Conservation (phyloP, 2,888 invertebrate species). For the Plutella xylostella region DNA sequence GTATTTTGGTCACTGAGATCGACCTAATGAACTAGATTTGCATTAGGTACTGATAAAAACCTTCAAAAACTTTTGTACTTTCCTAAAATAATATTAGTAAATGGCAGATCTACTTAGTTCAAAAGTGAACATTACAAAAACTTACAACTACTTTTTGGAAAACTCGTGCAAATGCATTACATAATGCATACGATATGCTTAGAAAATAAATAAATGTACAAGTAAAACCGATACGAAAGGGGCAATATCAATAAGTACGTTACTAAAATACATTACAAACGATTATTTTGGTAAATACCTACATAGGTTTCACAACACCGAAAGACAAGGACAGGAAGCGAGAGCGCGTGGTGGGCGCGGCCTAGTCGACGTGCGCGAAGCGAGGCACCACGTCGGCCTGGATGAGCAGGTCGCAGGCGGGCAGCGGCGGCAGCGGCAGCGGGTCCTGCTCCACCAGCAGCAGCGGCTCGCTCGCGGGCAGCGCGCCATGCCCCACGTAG, state of each 20-base stretch:
- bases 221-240: too few species aligned
- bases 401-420: conserved; percentile 84
- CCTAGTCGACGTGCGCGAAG: conserved; percentile 81
- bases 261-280: not conserved
- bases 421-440: conserved; percentile 72
- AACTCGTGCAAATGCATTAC: not conserved
- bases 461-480: conserved; percentile 73
- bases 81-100: too few species aligned
- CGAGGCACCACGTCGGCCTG: conserved; percentile 78
- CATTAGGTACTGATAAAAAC: not conserved
- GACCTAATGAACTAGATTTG: not conserved
- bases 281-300: too few species aligned
- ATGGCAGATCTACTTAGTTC: too few species aligned
- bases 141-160: not conserved
- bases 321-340: not conserved
- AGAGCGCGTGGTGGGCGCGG: not conserved
- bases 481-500: conserved; percentile 81
- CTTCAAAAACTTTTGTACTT: not conserved
- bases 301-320: not conserved
- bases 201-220: too few species aligned
- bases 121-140: too few species aligned
- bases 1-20: conserved; percentile 3
- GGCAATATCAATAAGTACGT: not conserved
- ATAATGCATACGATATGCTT: too few species aligned
- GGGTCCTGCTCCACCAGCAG: conserved; percentile 80